Conservation (phyloP, 2,888 invertebrate genomes). For the Phortica okadai region DNA sequence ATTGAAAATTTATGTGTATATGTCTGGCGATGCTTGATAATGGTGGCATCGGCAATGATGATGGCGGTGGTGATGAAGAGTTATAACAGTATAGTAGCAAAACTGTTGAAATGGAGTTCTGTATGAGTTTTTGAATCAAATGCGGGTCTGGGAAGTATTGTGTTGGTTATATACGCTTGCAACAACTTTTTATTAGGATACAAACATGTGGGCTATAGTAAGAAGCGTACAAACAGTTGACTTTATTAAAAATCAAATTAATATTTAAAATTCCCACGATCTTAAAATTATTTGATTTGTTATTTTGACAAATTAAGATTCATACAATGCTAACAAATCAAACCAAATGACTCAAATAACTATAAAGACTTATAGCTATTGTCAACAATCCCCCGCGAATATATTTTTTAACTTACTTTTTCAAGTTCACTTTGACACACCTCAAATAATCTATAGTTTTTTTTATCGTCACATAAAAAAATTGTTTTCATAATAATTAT, state of each 20-base stretch:
- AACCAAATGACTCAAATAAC: too few species aligned
- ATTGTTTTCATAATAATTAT: conserved; percentile 9
- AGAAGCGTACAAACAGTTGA: too few species aligned
- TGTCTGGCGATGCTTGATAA: neutral
- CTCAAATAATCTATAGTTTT: neutral
- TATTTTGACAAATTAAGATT: too few species aligned
- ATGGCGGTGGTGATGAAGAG: neutral
- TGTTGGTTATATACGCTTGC: too few species aligned
- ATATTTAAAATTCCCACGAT: neutral
- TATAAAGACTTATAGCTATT: neutral
- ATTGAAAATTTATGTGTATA: conserved; percentile 37
- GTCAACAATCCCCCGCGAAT: neutral
- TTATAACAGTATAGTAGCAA: neutral
- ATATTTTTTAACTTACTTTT: neutral
- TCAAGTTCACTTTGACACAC: conserved; percentile 2
- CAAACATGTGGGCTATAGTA: too few species aligned
- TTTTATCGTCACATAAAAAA: neutral
- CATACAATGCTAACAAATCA: too few species aligned
- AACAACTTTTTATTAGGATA: too few species aligned
- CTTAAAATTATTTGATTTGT: too few species aligned
- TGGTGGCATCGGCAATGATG: neutral
- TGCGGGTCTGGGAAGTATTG: conserved; percentile 16
- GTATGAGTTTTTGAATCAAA: neutral
- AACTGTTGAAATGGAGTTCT: too few species aligned
- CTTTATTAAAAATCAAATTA: neutral